These are phyloP conservation scores for Ferdinandea cuprea DNA, from an alignment of 2,888 invertebrate genomes.

Conservation along the genomic window DNA sequence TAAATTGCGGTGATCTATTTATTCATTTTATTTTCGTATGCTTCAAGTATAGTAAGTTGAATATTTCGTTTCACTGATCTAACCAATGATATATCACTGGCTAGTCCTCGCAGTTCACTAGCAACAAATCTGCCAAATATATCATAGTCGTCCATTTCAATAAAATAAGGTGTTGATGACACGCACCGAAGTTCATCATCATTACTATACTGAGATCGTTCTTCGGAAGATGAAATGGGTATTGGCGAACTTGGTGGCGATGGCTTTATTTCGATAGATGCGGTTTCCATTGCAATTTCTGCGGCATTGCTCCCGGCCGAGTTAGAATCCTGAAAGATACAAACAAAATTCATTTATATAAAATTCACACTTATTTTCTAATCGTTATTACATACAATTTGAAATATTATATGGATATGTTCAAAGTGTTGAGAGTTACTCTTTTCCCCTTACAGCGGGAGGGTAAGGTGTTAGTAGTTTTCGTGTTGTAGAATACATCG, in stretches of 20 bases:
- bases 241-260: not conserved
- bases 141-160: constrained; percentile 4
- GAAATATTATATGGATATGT: too few species aligned
- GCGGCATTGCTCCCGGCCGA: too few species aligned
- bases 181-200: not conserved
- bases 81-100: not conserved
- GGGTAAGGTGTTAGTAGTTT: too few species aligned
- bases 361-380: too few species aligned
- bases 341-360: too few species aligned
- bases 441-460: too few species aligned
- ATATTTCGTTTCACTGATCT: constrained; percentile 21
- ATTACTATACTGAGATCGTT: not conserved
- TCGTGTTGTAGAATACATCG: too few species aligned
- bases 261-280: constrained; percentile 2
- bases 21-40: not conserved
- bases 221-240: not conserved
- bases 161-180: not conserved
- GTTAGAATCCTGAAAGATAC: too few species aligned
- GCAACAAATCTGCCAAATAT: constrained; percentile 16
- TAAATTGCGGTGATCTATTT: not conserved
- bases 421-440: too few species aligned
- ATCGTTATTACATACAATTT: too few species aligned
- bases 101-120: constrained; percentile 11
- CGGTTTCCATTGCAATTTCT: not conserved
- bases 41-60: constrained; percentile 12